Percentiles rank a stretch among this genome's conserved stretches.
These are phyloP conservation scores for Rhyzopertha dominica DNA, from an alignment of 1,140 invertebrate species.

Conservation along the genomic window DNA sequence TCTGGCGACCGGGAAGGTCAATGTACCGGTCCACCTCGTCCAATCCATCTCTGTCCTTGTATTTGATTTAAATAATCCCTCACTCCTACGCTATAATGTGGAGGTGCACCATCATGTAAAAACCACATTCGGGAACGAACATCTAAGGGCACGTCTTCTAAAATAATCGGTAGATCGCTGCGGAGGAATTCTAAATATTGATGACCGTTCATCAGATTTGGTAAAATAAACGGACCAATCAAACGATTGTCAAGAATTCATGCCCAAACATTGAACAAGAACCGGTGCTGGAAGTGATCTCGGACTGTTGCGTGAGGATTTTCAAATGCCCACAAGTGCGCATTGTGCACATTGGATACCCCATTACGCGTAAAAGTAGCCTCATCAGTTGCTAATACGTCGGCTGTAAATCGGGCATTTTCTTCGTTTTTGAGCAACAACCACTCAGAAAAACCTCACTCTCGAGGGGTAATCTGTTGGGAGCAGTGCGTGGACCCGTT, in stretches of 20 bases:
- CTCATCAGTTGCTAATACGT: too few relatives aligned
- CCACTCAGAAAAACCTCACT: too few relatives aligned
- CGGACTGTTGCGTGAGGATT: slow-evolving; percentile 4
- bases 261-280: slow-evolving; percentile 5
- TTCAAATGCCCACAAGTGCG: slow-evolving; percentile 2
- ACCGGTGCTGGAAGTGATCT: neutral
- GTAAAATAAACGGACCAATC: too few relatives aligned
- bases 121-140: slow-evolving; percentile 13
- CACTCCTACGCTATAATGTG: slow-evolving; percentile 8
- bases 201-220: slow-evolving; percentile 1
- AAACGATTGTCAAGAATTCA: slow-evolving; percentile 7
- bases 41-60: slow-evolving; percentile 9
- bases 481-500: too few relatives aligned
- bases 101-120: slow-evolving; percentile 17
- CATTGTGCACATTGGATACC: slow-evolving; percentile 3
- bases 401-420: too few relatives aligned
- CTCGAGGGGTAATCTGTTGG: too few relatives aligned
- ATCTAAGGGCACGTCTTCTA: slow-evolving; percentile 11
- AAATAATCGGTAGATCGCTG: neutral
- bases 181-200: neutral
- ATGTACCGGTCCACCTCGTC: slow-evolving; percentile 4
- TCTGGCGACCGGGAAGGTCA: slow-evolving; percentile 5
- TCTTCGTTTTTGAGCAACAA: too few relatives aligned
- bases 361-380: slow-evolving; percentile 4
- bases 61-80: slow-evolving; percentile 5